A percentile compares a stretch with the other conserved stretches of the same genome.
Evolutionary conservation across 2,797 vertebrate genomes (phyloP).

Genomic region (Chaetodon trifasciatus): DNA sequence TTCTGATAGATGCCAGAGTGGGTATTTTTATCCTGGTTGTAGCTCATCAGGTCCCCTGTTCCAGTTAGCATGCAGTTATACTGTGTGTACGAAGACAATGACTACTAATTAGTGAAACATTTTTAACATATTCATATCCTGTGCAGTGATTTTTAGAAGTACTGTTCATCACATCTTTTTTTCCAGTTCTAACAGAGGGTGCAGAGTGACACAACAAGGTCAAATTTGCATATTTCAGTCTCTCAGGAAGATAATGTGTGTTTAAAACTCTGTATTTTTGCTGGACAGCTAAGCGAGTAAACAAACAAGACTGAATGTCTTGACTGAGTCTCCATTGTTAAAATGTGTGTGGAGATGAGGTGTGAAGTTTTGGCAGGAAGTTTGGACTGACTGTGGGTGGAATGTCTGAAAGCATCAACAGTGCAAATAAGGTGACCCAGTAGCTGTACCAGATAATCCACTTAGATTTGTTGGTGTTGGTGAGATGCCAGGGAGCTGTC

Average conservation of each 20-base stretch:
- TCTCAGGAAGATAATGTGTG: not conserved
- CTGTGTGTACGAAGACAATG: not conserved
- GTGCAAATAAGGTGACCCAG: not conserved
- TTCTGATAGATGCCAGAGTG: conserved; percentile 48
- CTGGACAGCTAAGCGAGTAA: not conserved
- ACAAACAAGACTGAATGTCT: not conserved
- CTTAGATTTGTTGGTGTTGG: not conserved
- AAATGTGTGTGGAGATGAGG: not conserved
- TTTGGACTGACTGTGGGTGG: conserved; percentile 4
- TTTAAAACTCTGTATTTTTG: not conserved
- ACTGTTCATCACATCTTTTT: not conserved
- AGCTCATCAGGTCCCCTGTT: conserved; percentile 55
- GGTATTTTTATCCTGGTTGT: conserved; percentile 72
- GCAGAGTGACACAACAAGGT: not conserved
- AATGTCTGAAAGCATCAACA: not conserved
- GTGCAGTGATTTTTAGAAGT: not conserved
- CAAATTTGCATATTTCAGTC: not conserved
- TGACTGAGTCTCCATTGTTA: conserved; percentile 3
- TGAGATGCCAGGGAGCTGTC: not conserved
- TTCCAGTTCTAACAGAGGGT: not conserved
- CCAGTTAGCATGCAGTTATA: conserved; percentile 10
- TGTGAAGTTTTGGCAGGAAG: not conserved
- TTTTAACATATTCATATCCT: not conserved
- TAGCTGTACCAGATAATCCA: not conserved
- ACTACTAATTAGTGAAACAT: no score